Evolutionary conservation across 2,888 invertebrate genomes (phyloP), one percentile per base, ranked within the genome.

Genomic region (Luffia ferchaultella): DNA sequence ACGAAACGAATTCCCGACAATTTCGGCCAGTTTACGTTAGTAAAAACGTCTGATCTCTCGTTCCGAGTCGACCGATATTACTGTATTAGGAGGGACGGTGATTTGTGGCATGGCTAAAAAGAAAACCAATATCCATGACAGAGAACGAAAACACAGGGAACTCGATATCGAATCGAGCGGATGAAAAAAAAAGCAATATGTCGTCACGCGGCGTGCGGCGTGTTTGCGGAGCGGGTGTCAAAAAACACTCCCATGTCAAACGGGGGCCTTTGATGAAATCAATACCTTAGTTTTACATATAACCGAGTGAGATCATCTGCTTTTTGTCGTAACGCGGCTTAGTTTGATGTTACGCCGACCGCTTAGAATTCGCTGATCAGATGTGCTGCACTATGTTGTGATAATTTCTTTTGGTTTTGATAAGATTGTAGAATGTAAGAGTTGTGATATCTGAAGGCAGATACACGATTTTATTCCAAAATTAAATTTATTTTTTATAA

Each of bases 161-260:
- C 60, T 62, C 63, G 63, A 67, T 65, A 72, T 64, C 68, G 70
- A 73, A n/a, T n/a, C n/a, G n/a, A n/a, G 68, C 67, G 69, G 68
- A 68, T 67, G 69, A 68, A 68, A 69, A 73, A 72, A 74, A 73
- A 75, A 73, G 70, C 74, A 78, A 78, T 78, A 78, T 72, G 68
- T 71, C 67, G 61, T 60, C 57, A 53, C 60, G 62, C 68, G 60
- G 50, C 71, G 70, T 65, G 63, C 76, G 50, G 70, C 65, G 63
- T 76, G 75, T 76, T 76, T 73, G 73, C 64, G 62, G 67, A 67
- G 66, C 64, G 64, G 56, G 60, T 62, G 68, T 70, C 72, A 70
- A 74, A 63, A 73, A 72, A 70, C 65, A 68, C 30, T 30, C 30
- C 12, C 30, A 12, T 12, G 30, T 30, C 30, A 12, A 12, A 3